Evolutionary conservation across 1,140 invertebrate genomes (phyloP), one percentile per base, ranked within the genome.

Genomic region (Chironomus tepperi): DNA sequence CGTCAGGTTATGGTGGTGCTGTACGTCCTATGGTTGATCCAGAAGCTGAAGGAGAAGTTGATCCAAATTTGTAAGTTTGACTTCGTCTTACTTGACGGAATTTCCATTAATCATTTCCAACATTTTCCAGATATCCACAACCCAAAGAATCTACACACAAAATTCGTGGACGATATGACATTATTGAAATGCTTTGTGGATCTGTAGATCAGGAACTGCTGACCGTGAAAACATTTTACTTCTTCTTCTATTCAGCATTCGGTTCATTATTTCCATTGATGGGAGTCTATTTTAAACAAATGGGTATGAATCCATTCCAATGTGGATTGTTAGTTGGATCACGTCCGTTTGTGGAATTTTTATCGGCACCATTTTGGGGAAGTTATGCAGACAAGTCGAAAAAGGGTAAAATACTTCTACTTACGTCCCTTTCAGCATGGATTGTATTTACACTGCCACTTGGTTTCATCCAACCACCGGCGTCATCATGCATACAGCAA

Each of bases 241-340:
- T 99, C 83, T 99, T 98, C 87, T 99, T 99, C 84, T 99, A 98
- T 81, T 96, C 97, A 2, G 97, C 98, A 0, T 99, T 99, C 79
- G 98, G 98, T 7, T 98, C 96, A 0, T 86, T 99, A 0, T 99
- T 99, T 81, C 98, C 98, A 0, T 84, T 99, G 34, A 95, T 99
- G 91, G 97, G 95, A 19, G 94, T 99, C 19, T 99, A 98, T 83
- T 99, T 99, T 86, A 99, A 95, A 83, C 96, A 98, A 84, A 92
- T 98, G 89, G 97, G 96, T 7, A 97, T 99, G 95, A 98, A 97
- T 83, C 92, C 96, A 0, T 91, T 90, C 6, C 96, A 98, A 81
- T 95, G 94, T 78, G 97, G 97, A 15, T 86, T 98, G 34, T 88
- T 96, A 0, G 93, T 97, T 76, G 96, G 96, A 19, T 89, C 93